Evolutionary conservation across 30 jellyfish, hydroid and myxozoan genomes (phyloP).

Genomic region (Hydractinia symbiolongicarpus): DNA sequence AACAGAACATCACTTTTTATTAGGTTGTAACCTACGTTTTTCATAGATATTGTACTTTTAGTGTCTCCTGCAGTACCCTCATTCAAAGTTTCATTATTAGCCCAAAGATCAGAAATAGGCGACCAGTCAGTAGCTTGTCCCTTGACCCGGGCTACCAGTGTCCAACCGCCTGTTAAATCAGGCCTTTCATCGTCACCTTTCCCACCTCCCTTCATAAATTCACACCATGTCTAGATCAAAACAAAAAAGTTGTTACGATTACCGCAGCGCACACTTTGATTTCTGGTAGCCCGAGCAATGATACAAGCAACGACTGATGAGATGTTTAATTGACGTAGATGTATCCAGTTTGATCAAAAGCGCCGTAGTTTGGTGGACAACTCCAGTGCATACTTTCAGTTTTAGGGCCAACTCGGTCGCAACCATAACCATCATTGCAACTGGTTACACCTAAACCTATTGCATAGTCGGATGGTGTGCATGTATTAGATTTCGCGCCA

Average conservation of each 20-base stretch:
- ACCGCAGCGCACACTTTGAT: slow-evolving; percentile 20
- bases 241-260: neutral
- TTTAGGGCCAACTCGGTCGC: slow-evolving; percentile 97
- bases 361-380: slow-evolving; percentile 82
- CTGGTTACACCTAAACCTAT: slow-evolving; percentile 92
- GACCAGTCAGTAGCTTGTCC: slow-evolving; percentile 99
- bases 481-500: slow-evolving; percentile 75
- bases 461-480: slow-evolving; percentile 96
- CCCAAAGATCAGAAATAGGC: slow-evolving; percentile 94
- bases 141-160: slow-evolving; percentile 99
- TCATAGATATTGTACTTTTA: slow-evolving; percentile 74
- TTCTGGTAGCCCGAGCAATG: slow-evolving; percentile 81
- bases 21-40: slow-evolving; percentile 67
- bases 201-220: slow-evolving; percentile 80
- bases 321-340: slow-evolving; percentile 46
- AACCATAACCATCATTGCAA: slow-evolving; percentile 96
- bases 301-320: slow-evolving; percentile 47
- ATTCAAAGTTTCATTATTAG: slow-evolving; percentile 59
- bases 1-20: slow-evolving; percentile 63
- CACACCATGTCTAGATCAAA: slow-evolving; percentile 91
- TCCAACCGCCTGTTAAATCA: slow-evolving; percentile 97
- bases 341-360: slow-evolving; percentile 80
- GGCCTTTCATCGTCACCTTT: slow-evolving; percentile 80
- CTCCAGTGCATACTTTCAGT: slow-evolving; percentile 99
- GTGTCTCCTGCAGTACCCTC: slow-evolving; percentile 75